Evolutionary conservation across 2,113 vertebrate species (phyloP).

Genomic region (Odobenus rosmarus): DNA sequence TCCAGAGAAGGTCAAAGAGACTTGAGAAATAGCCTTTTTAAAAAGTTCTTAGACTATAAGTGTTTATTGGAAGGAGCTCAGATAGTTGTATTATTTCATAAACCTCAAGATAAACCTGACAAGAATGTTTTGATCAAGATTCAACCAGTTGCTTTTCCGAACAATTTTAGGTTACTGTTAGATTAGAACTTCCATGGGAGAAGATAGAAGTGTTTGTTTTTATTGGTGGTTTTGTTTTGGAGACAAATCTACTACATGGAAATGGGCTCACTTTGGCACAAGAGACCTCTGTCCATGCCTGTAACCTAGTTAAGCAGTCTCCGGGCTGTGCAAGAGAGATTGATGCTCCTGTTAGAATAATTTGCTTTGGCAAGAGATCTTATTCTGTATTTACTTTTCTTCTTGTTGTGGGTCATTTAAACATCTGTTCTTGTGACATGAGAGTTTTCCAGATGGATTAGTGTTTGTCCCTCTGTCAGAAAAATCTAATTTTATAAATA

Average conservation of each 20-base stretch:
- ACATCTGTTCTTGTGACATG: constrained; percentile 46
- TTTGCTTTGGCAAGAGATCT: constrained; percentile 33
- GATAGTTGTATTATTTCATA: constrained; percentile 4
- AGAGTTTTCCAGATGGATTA: constrained; percentile 23
- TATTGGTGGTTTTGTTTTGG: not conserved
- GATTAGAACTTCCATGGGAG: not conserved
- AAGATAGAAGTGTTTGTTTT: not conserved
- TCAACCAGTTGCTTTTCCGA: not conserved
- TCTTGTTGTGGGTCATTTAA: constrained; percentile 16
- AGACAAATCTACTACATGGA: not conserved
- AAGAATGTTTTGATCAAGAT: constrained; percentile 37
- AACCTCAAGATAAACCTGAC: constrained; percentile 42
- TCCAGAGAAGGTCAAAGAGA: constrained; percentile 15
- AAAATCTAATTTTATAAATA: constrained; percentile 46
- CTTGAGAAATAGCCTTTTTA: constrained; percentile 44
- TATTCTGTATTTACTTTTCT: constrained; percentile 40
- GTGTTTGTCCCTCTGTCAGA: constrained; percentile 46
- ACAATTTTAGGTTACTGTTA: not conserved
- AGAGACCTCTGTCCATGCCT: not conserved
- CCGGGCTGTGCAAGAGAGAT: not conserved
- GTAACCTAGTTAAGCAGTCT: not conserved
- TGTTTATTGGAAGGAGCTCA: constrained; percentile 2
- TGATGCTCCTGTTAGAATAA: not conserved
- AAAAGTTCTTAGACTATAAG: not conserved
- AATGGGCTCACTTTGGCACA: not conserved